A percentile compares a stretch with the other conserved stretches of the same genome.
phyloP scores from a whole-genome alignment of 2,888 invertebrate species.

The Standfussiana lucernea region DNA sequence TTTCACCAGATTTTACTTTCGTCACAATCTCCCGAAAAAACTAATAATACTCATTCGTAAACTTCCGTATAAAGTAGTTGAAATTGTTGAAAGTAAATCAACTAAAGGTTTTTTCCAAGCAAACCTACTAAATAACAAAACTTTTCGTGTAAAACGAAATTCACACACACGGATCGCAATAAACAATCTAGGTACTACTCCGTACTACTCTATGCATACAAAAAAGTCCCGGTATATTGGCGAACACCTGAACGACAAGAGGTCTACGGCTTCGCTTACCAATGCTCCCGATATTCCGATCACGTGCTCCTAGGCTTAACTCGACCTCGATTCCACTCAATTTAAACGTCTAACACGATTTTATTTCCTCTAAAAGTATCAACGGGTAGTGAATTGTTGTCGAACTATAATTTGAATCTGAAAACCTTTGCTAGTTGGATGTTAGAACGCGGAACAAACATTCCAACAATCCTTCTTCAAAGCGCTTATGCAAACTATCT shows the following conservation, averaged over 20 bases:
- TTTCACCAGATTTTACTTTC: slow-evolving; percentile 21
- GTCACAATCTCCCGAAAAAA: slow-evolving; percentile 5
- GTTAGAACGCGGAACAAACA: slow-evolving; percentile 44
- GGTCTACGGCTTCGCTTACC: slow-evolving; percentile 56
- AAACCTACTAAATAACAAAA: slow-evolving; percentile 51
- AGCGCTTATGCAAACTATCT: slow-evolving; percentile 58
- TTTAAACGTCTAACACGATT: slow-evolving; percentile 77
- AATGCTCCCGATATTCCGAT: slow-evolving; percentile 71
- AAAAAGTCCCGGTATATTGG: slow-evolving; percentile 68
- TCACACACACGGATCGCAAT: slow-evolving; percentile 69
- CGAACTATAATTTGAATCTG: slow-evolving; percentile 49
- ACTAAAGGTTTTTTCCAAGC: slow-evolving; percentile 17
- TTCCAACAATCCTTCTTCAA: slow-evolving; percentile 54
- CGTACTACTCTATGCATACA: slow-evolving; percentile 71
- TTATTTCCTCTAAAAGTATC: slow-evolving; percentile 73
- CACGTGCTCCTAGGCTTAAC: slow-evolving; percentile 74
- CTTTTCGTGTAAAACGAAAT: slow-evolving; percentile 60
- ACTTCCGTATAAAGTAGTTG: slow-evolving; percentile 9
- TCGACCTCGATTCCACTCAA: slow-evolving; percentile 79
- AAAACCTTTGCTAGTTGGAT: slow-evolving; percentile 37
- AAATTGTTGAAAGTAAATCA: slow-evolving; percentile 7
- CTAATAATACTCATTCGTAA: neutral
- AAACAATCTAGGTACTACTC: slow-evolving; percentile 62
- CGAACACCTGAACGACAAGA: slow-evolving; percentile 71
- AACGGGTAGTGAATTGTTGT: slow-evolving; percentile 61